phyloP scores from a whole-genome alignment of 1,140 invertebrate species.

The Spodoptera frugiperda region DNA sequence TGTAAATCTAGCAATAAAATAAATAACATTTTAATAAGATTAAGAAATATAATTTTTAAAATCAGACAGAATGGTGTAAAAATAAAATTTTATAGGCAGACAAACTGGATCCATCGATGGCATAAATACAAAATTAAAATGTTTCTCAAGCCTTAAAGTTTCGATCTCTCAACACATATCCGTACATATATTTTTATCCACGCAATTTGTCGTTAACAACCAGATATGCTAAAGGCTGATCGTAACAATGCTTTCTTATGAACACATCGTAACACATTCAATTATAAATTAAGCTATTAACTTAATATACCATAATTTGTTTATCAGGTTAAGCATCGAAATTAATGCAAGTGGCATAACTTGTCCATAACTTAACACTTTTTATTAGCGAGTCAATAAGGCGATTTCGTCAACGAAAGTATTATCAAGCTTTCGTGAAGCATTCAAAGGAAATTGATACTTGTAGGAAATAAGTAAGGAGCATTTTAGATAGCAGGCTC shows the following conservation, averaged over 20 bases:
- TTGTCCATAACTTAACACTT: conserved; percentile 84
- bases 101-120: conserved; percentile 58
- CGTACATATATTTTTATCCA: conserved; percentile 60
- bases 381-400: conserved; percentile 84
- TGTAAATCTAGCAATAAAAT: conserved; percentile 47
- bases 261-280: conserved; percentile 80
- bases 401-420: conserved; percentile 79
- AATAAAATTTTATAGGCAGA: conserved; percentile 64
- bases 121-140: conserved; percentile 62
- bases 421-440: conserved; percentile 59
- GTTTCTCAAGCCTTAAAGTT: conserved; percentile 59
- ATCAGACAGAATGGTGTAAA: conserved; percentile 51
- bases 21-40: conserved; percentile 47
- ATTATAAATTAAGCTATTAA: conserved; percentile 86
- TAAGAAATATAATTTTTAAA: conserved; percentile 47
- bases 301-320: conserved; percentile 85
- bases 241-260: conserved; percentile 81
- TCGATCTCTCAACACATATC: conserved; percentile 55
- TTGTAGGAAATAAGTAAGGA: conserved; percentile 50
- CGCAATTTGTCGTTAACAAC: conserved; percentile 76
- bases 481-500: conserved; percentile 22
- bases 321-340: conserved; percentile 86
- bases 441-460: conserved; percentile 54
- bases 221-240: conserved; percentile 73
- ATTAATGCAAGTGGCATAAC: conserved; percentile 86